Base-by-base conservation (phyloP, 2,888 invertebrate genomes). In the Stenodera caucasica region DNA sequence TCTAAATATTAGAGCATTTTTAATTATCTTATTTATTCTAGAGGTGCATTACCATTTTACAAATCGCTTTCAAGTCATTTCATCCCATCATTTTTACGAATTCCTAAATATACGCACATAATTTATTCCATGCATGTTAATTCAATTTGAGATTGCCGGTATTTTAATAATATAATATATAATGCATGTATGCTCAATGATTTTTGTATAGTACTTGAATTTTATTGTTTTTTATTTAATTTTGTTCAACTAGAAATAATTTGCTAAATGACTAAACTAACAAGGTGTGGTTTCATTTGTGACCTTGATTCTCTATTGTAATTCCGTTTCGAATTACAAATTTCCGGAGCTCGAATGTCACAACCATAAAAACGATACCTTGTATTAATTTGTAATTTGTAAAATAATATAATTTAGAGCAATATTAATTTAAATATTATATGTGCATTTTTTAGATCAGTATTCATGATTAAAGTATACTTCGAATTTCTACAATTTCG, bases 231-330 rank as follows among this genome's bases (percentile, higher is more conserved):
- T 2, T 2, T 26, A 5, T 26, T 26, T 26, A 4, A 4, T 26
- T 26, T 26, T 5, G 2, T 26, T 26, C 5, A 4, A 26, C 26
- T 26, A 26, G 5, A 21, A 45, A 45, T 45, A 12, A 45, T 45
- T 45, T 21, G 45, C 45, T 18, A 45, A 45, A 37, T 37, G 37
- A 15, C 37, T 37, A 37, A 37, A 37, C n/a, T 8, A 37, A 45
- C 45, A 45, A 45, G 45, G 45, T 45, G 45, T 23, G 45, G 45
- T 45, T 45, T 45, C n/a, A 40, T 40, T 45, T 45, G 23, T 45
- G 45, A 45, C 45, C 21, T 45, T n/a, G 21, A 11, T 18, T 40
- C 18, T 5, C 1, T 45, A n/a, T 45, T 45, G 11, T 45, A 45
- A 6, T 45, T 45, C 12, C 21, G 45, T 45, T 45, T 45, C 23